phyloP scores from a whole-genome alignment of 2,888 invertebrate genomes.

The Aromia moschata region DNA sequence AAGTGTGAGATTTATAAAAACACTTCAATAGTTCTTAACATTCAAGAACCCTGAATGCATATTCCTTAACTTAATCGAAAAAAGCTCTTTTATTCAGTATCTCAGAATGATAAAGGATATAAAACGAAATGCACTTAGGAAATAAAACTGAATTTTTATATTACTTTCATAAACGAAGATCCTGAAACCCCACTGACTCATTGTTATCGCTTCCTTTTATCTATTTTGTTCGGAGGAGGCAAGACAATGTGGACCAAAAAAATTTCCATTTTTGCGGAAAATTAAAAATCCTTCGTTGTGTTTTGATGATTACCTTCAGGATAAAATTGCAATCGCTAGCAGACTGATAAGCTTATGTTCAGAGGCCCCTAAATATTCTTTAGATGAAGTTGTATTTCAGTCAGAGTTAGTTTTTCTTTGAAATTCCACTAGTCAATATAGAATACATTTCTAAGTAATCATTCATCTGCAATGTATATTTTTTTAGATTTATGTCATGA shows the following conservation, averaged over 20 bases:
- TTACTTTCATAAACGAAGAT: conserved; percentile 16
- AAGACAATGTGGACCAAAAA: conserved; percentile 27
- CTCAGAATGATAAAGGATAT: neutral
- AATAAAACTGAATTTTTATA: conserved; percentile 21
- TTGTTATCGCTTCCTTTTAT: conserved; percentile 30
- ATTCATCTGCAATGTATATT: no score
- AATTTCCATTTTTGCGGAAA: conserved; percentile 39
- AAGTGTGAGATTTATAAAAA: no score
- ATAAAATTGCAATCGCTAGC: conserved; percentile 43
- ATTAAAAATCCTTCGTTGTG: conserved; percentile 38
- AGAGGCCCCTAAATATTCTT: conserved; percentile 22
- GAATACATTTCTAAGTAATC: neutral
- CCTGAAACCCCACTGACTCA: conserved; percentile 18
- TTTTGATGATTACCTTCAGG: conserved; percentile 41
- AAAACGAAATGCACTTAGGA: neutral
- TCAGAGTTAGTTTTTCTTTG: conserved; percentile 26
- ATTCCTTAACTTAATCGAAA: no score
- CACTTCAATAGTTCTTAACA: no score
- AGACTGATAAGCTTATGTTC: conserved; percentile 38
- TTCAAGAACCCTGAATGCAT: no score
- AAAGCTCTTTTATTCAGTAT: no score
- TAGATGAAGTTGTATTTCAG: conserved; percentile 15
- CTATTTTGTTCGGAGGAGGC: conserved; percentile 24
- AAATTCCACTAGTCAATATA: neutral
- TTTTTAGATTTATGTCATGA: no score